Percentiles rank a stretch among this genome's conserved stretches.
Evolutionary conservation across 2,888 invertebrate species (phyloP).

Genomic region (Polydrusus cervinus): DNA sequence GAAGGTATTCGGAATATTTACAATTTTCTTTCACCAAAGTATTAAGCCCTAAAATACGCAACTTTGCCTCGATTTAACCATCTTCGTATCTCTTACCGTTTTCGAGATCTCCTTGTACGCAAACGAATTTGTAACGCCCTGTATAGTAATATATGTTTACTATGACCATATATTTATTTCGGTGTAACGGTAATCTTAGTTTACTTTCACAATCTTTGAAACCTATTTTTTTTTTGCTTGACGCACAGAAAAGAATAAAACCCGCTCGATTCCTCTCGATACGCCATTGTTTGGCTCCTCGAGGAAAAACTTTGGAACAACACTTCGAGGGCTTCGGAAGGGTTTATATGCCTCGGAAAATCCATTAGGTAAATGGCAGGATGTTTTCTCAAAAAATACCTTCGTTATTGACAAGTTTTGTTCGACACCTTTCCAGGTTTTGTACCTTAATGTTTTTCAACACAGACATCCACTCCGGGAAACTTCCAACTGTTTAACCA

Average conservation of each 20-base stretch:
- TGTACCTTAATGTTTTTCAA: constrained; percentile 17
- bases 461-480: background rate
- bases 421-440: constrained; percentile 36
- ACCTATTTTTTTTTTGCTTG: background rate
- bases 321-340: constrained; percentile 36
- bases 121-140: too few relatives aligned
- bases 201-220: background rate
- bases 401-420: constrained; percentile 35
- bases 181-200: too few relatives aligned
- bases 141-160: too few relatives aligned
- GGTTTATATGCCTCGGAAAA: constrained; percentile 38
- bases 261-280: background rate
- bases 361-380: constrained; percentile 43
- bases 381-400: constrained; percentile 42
- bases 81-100: too few relatives aligned
- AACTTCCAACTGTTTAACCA: background rate
- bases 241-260: background rate
- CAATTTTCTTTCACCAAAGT: too few relatives aligned
- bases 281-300: constrained; percentile 6
- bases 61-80: too few relatives aligned
- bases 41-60: too few relatives aligned
- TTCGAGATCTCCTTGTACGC: too few relatives aligned
- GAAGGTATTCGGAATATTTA: too few relatives aligned
- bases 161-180: too few relatives aligned
- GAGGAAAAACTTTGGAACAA: constrained; percentile 34